Conservation (phyloP, 2,113 vertebrate genomes). For the Arothron firmamentum region DNA sequence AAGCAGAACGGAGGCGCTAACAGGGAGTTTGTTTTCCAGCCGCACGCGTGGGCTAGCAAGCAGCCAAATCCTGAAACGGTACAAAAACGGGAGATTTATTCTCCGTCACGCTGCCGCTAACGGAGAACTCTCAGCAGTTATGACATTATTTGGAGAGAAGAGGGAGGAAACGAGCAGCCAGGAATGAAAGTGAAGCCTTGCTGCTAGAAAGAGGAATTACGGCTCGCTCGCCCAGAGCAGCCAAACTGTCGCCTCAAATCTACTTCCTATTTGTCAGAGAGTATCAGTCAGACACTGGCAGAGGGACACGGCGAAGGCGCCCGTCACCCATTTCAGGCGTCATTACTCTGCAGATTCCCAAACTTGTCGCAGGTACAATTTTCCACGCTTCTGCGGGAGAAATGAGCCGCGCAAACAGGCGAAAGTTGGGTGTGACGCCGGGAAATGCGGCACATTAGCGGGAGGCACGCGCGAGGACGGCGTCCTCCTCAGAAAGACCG, state of each 20-base stretch:
- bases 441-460: background rate
- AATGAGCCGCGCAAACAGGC: constrained; percentile 45
- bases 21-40: too few species aligned
- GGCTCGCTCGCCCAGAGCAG: constrained; percentile 43
- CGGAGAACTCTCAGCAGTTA: background rate
- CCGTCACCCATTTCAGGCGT: constrained; percentile 51
- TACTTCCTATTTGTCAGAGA: constrained; percentile 55
- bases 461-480: constrained; percentile 2
- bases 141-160: constrained; percentile 14
- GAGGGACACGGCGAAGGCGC: constrained; percentile 15
- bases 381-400: constrained; percentile 33
- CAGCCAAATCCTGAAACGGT: too few species aligned
- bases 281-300: constrained; percentile 15
- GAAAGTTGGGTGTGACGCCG: constrained; percentile 18
- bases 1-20: too few species aligned
- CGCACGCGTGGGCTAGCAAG: too few species aligned
- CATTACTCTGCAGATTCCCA: constrained; percentile 51
- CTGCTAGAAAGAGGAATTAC: constrained; percentile 27
- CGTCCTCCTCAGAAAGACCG: too few species aligned
- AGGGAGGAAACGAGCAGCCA: background rate
- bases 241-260: constrained; percentile 52
- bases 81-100: too few species aligned
- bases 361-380: constrained; percentile 50
- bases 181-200: constrained; percentile 5
- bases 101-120: background rate